Percentiles rank a stretch among this genome's conserved stretches.
Evolutionary conservation across 2,888 invertebrate genomes (phyloP).

Genomic region (Chrysolina haemoptera): DNA sequence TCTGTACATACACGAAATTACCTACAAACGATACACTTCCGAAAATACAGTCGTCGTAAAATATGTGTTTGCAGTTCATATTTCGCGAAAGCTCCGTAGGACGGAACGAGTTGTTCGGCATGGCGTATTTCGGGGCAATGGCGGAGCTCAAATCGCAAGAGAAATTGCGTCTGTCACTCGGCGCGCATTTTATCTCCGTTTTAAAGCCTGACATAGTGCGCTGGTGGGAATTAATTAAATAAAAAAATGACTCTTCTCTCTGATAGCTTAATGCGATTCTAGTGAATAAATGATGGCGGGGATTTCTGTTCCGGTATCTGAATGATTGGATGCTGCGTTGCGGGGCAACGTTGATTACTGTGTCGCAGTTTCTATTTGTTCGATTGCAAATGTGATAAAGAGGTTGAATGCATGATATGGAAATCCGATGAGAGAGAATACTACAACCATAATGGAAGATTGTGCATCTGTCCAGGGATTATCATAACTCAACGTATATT

Average conservation of each 20-base stretch:
- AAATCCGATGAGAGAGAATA: neutral
- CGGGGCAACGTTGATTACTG: neutral
- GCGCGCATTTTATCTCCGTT: slow-evolving; percentile 66
- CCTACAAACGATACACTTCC: slow-evolving; percentile 19
- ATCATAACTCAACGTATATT: no score
- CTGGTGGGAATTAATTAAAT: slow-evolving; percentile 69
- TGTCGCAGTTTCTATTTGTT: neutral
- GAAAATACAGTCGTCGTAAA: slow-evolving; percentile 27
- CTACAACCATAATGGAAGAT: no score
- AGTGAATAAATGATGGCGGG: slow-evolving; percentile 65
- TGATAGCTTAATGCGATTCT: slow-evolving; percentile 67
- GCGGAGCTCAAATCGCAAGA: slow-evolving; percentile 54
- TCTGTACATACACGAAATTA: slow-evolving; percentile 17
- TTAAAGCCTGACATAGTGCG: slow-evolving; percentile 68
- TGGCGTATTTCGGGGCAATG: slow-evolving; percentile 35
- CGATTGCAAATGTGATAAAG: neutral
- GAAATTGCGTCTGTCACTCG: slow-evolving; percentile 67
- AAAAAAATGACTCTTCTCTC: slow-evolving; percentile 64
- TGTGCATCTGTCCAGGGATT: no score
- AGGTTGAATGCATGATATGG: neutral
- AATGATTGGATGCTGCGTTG: slow-evolving; percentile 54
- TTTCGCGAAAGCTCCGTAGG: slow-evolving; percentile 21
- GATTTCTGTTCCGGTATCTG: slow-evolving; percentile 62
- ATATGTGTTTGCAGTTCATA: slow-evolving; percentile 28
- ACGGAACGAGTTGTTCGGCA: slow-evolving; percentile 32